Evolutionary conservation across 2,888 invertebrate species (phyloP), one percentile per base, ranked within the genome.

Genomic region (Heliconius charithonia): DNA sequence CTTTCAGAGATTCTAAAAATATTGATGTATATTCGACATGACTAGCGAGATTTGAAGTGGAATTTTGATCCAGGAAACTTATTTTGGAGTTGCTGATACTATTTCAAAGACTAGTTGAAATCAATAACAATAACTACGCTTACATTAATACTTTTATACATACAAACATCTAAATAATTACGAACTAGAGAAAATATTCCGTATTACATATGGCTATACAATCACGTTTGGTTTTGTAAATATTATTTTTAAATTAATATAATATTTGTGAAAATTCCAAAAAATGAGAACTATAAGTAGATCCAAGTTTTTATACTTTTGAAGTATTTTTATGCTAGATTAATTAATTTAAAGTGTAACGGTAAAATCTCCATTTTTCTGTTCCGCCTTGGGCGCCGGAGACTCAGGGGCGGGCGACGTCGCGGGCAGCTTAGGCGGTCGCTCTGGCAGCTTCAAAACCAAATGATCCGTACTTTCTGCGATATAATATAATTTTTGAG

Each of bases 351-450:
- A 94, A 66, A 94, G 82, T n/a, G 94, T 94, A 80, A 94, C 94
- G 79, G 94, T 94, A 84, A 89, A 94, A 83, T 94, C 94, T 65
- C 92, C 94, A 75, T 94, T 93, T 82, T 88, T 92, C 75, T 94
- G 88, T 82, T 93, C 92, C 3, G 93, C 90, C 83, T 91, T 92
- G 3, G 90, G 90, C 82, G 91, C 91, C 19, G 81, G 82, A 29
- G 83, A 83, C 70, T 85, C 85, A 2, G 86, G 83, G 77, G 85
- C 84, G 72, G 87, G 92, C 89, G 86, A 69, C 13, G 65, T 63
- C 19, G 72, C 75, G 72, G 74, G 71, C 29, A 83, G 81, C 79
- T 85, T 84, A 71, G 86, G 84, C 22, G 88, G 86, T 22, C 90
- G 87, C 45, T 92, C 92, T 2, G 92, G 91, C 85, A 93, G 88